Evolutionary conservation across 2,113 vertebrate genomes (phyloP).

Genomic region (Nematolebias whitei): DNA sequence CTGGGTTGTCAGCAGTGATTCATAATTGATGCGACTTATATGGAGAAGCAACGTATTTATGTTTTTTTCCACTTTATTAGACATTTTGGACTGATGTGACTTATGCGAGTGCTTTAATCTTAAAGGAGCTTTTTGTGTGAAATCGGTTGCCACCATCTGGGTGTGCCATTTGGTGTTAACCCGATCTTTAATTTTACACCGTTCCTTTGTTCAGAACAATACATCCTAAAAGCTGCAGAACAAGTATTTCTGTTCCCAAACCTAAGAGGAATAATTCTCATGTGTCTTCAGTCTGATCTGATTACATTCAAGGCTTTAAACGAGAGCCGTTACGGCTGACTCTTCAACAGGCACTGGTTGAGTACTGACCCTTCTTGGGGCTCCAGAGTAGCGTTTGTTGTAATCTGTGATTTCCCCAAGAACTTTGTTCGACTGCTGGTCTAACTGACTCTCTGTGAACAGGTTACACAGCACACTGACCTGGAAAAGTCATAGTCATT

Average conservation of each 20-base stretch:
- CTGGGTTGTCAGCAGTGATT: no score
- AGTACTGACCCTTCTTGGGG: slow-evolving; percentile 74
- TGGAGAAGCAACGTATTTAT: no score
- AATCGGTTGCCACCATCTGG: not conserved
- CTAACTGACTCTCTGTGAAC: slow-evolving; percentile 71
- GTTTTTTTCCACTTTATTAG: no score
- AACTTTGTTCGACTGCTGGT: slow-evolving; percentile 68
- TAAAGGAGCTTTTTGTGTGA: not conserved
- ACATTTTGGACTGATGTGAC: no score
- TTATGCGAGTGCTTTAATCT: no score
- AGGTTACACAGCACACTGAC: slow-evolving; percentile 74
- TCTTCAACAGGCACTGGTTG: not conserved
- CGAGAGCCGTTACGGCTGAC: not conserved
- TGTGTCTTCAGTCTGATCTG: slow-evolving; percentile 15
- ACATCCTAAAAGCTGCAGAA: slow-evolving; percentile 12
- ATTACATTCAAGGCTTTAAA: not conserved
- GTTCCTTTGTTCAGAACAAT: not conserved
- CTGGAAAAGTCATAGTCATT: slow-evolving; percentile 51
- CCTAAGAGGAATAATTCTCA: not conserved
- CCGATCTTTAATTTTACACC: not conserved
- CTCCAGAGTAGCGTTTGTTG: slow-evolving; percentile 86
- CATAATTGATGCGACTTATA: no score
- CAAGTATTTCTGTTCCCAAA: slow-evolving; percentile 10
- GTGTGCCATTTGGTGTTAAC: slow-evolving; percentile 23
- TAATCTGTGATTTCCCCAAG: slow-evolving; percentile 81